A percentile compares a stretch with the other conserved stretches of the same genome.
phyloP scores from a whole-genome alignment of 2,888 invertebrate species.

The Carabus problematicus region DNA sequence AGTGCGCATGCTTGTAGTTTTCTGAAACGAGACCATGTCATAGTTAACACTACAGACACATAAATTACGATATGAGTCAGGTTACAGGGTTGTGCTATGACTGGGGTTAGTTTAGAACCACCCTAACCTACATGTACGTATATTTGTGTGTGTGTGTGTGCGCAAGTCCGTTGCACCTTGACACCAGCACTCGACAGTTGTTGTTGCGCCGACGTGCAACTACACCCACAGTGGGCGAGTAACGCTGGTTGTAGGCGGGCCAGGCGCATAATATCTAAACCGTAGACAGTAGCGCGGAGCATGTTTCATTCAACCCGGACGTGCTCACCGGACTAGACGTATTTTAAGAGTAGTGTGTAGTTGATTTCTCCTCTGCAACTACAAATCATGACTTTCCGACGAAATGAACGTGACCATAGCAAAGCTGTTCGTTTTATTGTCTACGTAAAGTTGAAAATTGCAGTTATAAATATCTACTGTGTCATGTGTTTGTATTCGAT shows the following conservation, averaged over 20 bases:
- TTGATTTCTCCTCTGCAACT: too few relatives aligned
- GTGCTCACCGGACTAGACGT: neutral
- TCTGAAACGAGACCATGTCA: constrained; percentile 12
- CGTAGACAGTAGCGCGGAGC: neutral
- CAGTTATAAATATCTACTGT: too few relatives aligned
- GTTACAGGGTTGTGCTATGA: constrained; percentile 11
- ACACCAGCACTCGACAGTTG: neutral
- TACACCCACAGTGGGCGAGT: neutral
- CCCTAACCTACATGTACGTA: constrained; percentile 5
- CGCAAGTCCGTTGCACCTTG: neutral
- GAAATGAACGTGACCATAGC: too few relatives aligned
- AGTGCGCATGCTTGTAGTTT: too few relatives aligned
- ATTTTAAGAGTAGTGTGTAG: too few relatives aligned
- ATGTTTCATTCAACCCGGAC: neutral
- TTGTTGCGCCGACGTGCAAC: constrained; percentile 3
- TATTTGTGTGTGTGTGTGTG: too few relatives aligned
- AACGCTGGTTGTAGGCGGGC: neutral
- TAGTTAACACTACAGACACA: constrained; percentile 19
- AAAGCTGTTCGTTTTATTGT: too few relatives aligned
- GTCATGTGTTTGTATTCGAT: too few relatives aligned
- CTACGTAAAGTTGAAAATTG: too few relatives aligned
- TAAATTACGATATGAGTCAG: constrained; percentile 23
- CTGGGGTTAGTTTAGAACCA: constrained; percentile 5
- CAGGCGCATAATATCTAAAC: neutral
- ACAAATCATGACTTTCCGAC: too few relatives aligned